Conservation (phyloP, 2,113 vertebrate species). For the Protobothrops flavoviridis region DNA sequence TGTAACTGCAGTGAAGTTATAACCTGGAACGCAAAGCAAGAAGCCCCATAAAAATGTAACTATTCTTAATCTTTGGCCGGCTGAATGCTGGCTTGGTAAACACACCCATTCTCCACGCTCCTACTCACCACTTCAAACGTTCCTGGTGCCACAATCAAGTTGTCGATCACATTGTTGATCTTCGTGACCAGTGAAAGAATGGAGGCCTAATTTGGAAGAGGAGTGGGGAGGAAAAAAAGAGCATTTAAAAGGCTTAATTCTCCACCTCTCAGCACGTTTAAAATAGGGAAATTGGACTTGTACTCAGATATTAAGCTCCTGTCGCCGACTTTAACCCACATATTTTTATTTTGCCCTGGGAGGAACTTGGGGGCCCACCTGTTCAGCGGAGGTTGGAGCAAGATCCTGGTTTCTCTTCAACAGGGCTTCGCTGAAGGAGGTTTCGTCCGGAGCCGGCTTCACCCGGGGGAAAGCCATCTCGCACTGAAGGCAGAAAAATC, state of each 20-base stretch:
- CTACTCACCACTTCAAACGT: constrained; percentile 94
- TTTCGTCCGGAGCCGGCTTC: constrained; percentile 88
- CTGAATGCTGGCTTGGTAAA: not conserved
- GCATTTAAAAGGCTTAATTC: too few species aligned
- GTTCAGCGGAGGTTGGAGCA: constrained; percentile 87
- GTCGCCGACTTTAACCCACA: not conserved
- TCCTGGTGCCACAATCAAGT: constrained; percentile 93
- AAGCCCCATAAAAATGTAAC: not conserved
- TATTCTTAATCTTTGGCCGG: not conserved
- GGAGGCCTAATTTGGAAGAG: constrained; percentile 77
- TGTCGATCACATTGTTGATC: constrained; percentile 98
- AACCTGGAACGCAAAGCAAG: not conserved
- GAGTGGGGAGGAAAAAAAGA: not conserved
- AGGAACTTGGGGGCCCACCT: constrained; percentile 70
- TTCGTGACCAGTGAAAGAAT: constrained; percentile 97
- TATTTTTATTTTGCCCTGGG: too few species aligned
- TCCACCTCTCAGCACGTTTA: too few species aligned
- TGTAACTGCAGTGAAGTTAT: not conserved
- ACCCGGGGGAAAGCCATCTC: constrained; percentile 98
- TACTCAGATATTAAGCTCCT: not conserved
- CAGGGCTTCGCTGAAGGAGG: constrained; percentile 86
- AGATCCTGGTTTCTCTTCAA: constrained; percentile 96
- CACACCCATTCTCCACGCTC: not conserved
- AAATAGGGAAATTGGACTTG: not conserved
- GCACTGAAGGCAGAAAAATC: constrained; percentile 72